phyloP scores from a whole-genome alignment of 1,140 invertebrate species.

The Bombyx mori region ASM3026992v2 NC_085134.1:383501-384000 shows the following conservation, averaged over 20 bases:
- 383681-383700: too few relatives aligned
- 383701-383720: too few relatives aligned
- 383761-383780: neutral
- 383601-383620: too few relatives aligned
- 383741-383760: too few relatives aligned
- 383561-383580: neutral
- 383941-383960: slow-evolving; percentile 1
- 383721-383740: too few relatives aligned
- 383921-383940: slow-evolving; percentile 81
- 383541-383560: neutral
- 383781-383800: slow-evolving; percentile 2
- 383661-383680: too few relatives aligned
- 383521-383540: neutral
- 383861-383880: slow-evolving; percentile 43
- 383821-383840: slow-evolving; percentile 81
- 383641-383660: too few relatives aligned
- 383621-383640: too few relatives aligned
- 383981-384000: too few relatives aligned
- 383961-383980: slow-evolving; percentile 11
- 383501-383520: neutral
- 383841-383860: slow-evolving; percentile 74
- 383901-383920: slow-evolving; percentile 91
- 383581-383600: too few relatives aligned
- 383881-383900: slow-evolving; percentile 85
- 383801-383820: slow-evolving; percentile 69